Percentiles rank a stretch among this genome's conserved stretches.
Evolutionary conservation across 2,888 invertebrate genomes (phyloP).

Genomic region (Habrosyne pyritoides): DNA sequence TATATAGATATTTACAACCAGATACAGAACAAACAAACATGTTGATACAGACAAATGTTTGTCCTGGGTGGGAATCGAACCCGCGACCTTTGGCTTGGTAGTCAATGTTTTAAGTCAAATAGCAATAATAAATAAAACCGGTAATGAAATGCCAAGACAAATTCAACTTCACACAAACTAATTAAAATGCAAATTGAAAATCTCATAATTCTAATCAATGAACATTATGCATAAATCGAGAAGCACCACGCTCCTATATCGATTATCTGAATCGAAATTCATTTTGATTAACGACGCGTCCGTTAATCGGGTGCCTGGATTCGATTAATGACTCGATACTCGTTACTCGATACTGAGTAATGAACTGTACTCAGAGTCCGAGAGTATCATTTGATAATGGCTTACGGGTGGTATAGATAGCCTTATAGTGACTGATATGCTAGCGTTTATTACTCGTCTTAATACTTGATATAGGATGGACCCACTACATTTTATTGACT

Average conservation of each 20-base stretch:
- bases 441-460: not conserved
- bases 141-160: not conserved
- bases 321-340: constrained; percentile 39
- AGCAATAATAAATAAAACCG: not conserved
- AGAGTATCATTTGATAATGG: constrained; percentile 15
- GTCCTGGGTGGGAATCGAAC: no score
- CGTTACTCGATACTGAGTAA: constrained; percentile 39
- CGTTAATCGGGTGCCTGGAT: constrained; percentile 36
- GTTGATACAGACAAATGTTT: no score
- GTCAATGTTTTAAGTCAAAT: not conserved
- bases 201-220: not conserved
- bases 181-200: not conserved
- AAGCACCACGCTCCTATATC: constrained; percentile 8
- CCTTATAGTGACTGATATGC: not conserved
- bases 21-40: no score
- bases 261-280: constrained; percentile 30
- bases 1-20: not conserved
- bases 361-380: constrained; percentile 20
- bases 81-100: no score
- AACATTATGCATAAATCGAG: not conserved
- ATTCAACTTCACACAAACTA: not conserved
- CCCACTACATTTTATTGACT: no score
- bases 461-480: not conserved
- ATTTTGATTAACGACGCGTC: constrained; percentile 44
- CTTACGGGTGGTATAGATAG: constrained; percentile 4